Base-by-base conservation (phyloP, 2,888 invertebrate species). In the Myopa testacea region DNA sequence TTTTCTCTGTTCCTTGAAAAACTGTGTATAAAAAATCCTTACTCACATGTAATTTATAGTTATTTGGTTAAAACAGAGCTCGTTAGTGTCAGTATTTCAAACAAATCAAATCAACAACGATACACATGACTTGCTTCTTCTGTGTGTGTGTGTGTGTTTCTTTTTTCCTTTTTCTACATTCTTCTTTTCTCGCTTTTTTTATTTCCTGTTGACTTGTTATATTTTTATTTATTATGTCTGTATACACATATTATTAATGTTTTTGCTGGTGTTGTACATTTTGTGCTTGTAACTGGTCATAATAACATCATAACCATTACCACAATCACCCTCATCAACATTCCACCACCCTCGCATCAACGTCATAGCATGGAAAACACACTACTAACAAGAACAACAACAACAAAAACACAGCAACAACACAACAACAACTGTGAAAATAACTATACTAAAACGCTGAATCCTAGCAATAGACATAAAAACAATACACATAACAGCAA, bases 211-310 rank as follows among this genome's bases (percentile, higher is more conserved):
- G 55, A 40, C 68, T 67, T 67, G 52, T 74, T 75, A 58, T 75
- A 67, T 55, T 68, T 60, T 55, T 68, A 75, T 45, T 75, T 55
- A 65, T 75, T 67, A 37, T 67, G n/a, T 68, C 62, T 26, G n/a
- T 50, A n/a, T 60, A 16, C 12, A 1, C 55, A 26, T 63, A 26
- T 26, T 63, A 12, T 19, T 34, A 26, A 26, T 63, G 12, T 67
- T 62, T 40, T 73, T 38, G 63, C 40, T 60, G 52, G 16, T 70
- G 55, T 70, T 70, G 55, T 40, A 16, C 16, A 67, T 67, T 70
- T 70, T 45, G 12, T 70, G 70, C 70, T 55, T 26, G 58, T 58
- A 58, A 71, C 71, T 37, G 37, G 58, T 65, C 5, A 65, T 34
- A 65, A 38, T 65, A 69, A 52, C 52, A 34, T 50, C 69, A 14